Base-by-base conservation (phyloP, 2,113 vertebrate species). In the Takifugu bimaculatus region DNA sequence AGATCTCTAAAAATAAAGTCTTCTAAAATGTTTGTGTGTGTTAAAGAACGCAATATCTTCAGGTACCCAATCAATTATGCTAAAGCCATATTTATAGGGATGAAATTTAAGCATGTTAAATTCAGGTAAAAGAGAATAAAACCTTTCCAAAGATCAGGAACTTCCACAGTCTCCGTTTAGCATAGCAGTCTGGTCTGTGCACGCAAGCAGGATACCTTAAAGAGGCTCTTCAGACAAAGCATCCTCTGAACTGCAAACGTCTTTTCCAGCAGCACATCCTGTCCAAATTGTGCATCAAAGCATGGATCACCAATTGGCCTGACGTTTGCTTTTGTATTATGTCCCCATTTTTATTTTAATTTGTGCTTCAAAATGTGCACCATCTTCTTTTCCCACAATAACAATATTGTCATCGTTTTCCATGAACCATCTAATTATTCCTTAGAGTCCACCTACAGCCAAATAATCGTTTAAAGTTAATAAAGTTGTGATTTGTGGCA, bases 221-320 rank as follows among this genome's bases (percentile, higher is more conserved):
- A 78, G 81, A 82, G 45, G 68, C 50, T 9, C 49, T 50, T 44
- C 57, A 86, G 79, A 85, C 80, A 83, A 74, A 78, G 43, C 28
- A 60, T 15, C 70, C 51, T 63, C 50, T 64, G 68, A 82, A 64
- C 63, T 79, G 70, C 50, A 57, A 81, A 76, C 29, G 51, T 50
- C 54, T 70, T 32, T 56, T 45, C 51, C 63, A 50, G 61, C 60
- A 58, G 27, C 39, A 63, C 64, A 39, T 70, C 61, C 49, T 54
- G 50, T 50, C 68, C 65, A 48, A 69, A 66, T 44, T 50, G 75
- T 50, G 13, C 39, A 12, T n/a, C 13, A 48, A 13, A 39, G 35
- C 35, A 6, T 48, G 45, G 45, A 48, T 48, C 4, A 15, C 6
- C 6, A 48, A 48, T 5, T 15, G 45, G 5, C 45, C 14, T n/a